Evolutionary conservation across 2,888 invertebrate genomes (phyloP).

Genomic region (Drosophila buzzatii): DNA sequence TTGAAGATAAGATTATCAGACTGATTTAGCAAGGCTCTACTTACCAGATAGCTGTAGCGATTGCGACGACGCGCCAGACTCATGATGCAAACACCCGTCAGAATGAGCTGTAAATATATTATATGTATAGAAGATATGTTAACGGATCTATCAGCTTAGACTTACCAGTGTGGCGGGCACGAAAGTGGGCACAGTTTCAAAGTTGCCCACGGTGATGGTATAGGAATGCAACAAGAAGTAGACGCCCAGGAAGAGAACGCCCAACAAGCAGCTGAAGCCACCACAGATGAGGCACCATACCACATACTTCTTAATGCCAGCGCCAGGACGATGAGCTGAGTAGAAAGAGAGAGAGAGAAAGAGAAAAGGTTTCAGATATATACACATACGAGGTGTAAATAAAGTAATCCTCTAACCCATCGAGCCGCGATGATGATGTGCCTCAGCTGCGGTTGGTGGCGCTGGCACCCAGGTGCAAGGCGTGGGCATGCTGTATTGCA

Average conservation of each 20-base stretch:
- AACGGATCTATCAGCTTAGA: slow-evolving; percentile 15
- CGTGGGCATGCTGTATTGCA: slow-evolving; percentile 87
- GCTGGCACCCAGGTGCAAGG: slow-evolving; percentile 85
- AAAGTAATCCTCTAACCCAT: slow-evolving; percentile 45
- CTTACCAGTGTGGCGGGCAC: slow-evolving; percentile 96
- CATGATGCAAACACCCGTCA: slow-evolving; percentile 94
- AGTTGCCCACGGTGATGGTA: slow-evolving; percentile 90
- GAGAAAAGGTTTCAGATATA: neutral
- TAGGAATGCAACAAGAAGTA: slow-evolving; percentile 91
- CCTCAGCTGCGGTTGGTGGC: slow-evolving; percentile 73
- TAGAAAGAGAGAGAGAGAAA: slow-evolving; percentile 2
- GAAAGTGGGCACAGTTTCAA: slow-evolving; percentile 97
- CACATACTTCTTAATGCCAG: slow-evolving; percentile 89
- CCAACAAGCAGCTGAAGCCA: slow-evolving; percentile 90
- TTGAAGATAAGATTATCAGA: neutral
- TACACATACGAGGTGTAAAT: no score
- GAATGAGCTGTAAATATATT: slow-evolving; percentile 88
- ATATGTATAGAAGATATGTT: neutral
- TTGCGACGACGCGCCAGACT: slow-evolving; percentile 93
- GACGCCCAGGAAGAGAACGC: slow-evolving; percentile 90
- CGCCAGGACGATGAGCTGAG: slow-evolving; percentile 84
- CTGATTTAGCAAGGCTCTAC: slow-evolving; percentile 67
- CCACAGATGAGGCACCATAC: slow-evolving; percentile 92
- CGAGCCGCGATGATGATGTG: slow-evolving; percentile 76
- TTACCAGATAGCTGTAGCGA: slow-evolving; percentile 95